Conservation (phyloP, 2,113 vertebrate species). For the Crotophaga sulcirostris region DNA sequence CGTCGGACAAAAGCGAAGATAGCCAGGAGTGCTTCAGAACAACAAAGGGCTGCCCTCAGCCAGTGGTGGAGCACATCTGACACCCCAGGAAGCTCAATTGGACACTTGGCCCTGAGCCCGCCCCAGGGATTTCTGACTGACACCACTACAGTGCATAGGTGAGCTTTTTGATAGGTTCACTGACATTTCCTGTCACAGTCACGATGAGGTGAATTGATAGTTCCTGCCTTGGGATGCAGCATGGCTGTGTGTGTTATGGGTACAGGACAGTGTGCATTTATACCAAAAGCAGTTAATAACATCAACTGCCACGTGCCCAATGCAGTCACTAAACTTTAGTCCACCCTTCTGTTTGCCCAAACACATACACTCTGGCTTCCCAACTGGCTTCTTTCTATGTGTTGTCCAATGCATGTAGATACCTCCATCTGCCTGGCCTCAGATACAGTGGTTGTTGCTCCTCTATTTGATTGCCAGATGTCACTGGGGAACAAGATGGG, state of each 20-base stretch:
- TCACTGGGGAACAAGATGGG: conserved; percentile 78
- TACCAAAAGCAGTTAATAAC: conserved; percentile 24
- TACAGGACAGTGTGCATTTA: conserved; percentile 62
- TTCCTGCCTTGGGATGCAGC: conserved; percentile 70
- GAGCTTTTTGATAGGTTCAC: conserved; percentile 73
- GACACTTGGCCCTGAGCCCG: conserved; percentile 72
- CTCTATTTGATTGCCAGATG: conserved; percentile 79
- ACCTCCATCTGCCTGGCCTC: conserved; percentile 76
- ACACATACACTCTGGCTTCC: conserved; percentile 76
- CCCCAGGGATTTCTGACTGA: conserved; percentile 75
- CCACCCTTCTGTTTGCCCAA: conserved; percentile 68
- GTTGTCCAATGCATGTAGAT: conserved; percentile 78
- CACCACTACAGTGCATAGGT: conserved; percentile 76
- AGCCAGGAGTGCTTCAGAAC: conserved; percentile 73
- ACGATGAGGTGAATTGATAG: conserved; percentile 64
- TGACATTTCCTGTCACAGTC: conserved; percentile 72
- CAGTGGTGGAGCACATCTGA: conserved; percentile 75
- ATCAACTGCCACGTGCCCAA: conserved; percentile 43
- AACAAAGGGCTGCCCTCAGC: conserved; percentile 71
- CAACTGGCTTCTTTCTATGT: conserved; percentile 77
- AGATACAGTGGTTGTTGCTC: conserved; percentile 79
- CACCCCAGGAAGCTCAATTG: conserved; percentile 74
- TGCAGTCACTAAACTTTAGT: conserved; percentile 66
- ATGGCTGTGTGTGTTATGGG: conserved; percentile 75
- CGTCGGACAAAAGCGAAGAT: conserved; percentile 76